Percentiles rank a stretch among this genome's conserved stretches.
Evolutionary conservation across 2,113 vertebrate species (phyloP).

Genomic region (Rhea americana): DNA sequence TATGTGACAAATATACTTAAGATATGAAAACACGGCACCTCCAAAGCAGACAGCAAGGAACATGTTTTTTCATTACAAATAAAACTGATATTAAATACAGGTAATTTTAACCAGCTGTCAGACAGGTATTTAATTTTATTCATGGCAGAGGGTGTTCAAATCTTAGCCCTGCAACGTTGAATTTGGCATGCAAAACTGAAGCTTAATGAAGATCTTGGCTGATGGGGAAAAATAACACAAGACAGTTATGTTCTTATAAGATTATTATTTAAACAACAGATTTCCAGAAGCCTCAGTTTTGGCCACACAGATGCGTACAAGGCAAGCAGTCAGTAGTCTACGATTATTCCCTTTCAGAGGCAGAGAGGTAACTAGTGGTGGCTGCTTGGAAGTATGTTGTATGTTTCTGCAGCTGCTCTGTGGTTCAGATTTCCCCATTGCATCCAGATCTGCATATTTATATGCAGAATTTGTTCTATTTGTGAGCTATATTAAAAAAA

Average conservation of each 20-base stretch:
- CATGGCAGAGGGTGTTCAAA: not conserved
- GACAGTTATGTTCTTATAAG: not conserved
- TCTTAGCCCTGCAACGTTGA: not conserved
- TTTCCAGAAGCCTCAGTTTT: not conserved
- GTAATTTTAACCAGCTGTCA: not conserved
- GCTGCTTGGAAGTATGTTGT: constrained; percentile 24
- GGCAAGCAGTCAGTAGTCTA: no score
- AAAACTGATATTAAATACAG: not conserved
- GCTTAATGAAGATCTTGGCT: not conserved
- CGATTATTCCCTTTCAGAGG: not conserved
- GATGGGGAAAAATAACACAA: not conserved
- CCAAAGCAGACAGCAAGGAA: not conserved
- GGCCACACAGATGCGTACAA: not conserved
- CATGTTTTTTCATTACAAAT: not conserved
- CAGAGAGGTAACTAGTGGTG: not conserved
- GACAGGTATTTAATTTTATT: not conserved
- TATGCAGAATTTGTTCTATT: constrained; percentile 49
- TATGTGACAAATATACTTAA: not conserved
- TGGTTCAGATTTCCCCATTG: constrained; percentile 2
- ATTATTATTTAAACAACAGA: not conserved
- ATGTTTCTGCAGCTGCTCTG: constrained; percentile 38
- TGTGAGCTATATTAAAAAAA: constrained; percentile 47
- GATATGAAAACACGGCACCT: not conserved
- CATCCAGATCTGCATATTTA: constrained; percentile 57
- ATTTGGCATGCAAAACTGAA: not conserved